Conservation (phyloP, 2,113 vertebrate species). For the Taxidea taxus region DNA sequence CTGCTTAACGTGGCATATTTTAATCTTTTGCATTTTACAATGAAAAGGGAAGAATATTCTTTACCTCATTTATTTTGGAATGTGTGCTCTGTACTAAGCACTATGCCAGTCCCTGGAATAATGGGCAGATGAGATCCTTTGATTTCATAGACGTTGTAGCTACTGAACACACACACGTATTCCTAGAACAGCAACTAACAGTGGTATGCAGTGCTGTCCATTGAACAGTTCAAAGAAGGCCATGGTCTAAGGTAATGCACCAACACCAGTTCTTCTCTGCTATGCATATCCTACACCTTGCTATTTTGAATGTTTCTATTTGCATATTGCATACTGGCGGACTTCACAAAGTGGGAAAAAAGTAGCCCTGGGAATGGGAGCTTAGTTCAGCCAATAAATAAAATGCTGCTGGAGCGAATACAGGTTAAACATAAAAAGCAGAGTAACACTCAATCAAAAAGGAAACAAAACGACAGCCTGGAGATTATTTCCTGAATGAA, state of each 20-base stretch:
- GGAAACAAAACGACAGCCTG: neutral
- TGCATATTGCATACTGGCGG: neutral
- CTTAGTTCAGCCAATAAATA: slow-evolving; percentile 27
- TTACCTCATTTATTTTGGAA: neutral
- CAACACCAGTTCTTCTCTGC: neutral
- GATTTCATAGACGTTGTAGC: neutral
- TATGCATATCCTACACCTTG: neutral
- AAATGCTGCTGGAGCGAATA: slow-evolving; percentile 20
- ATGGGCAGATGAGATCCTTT: neutral
- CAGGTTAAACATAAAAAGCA: slow-evolving; percentile 43
- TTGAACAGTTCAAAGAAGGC: neutral
- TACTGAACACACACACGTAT: neutral
- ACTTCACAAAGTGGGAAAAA: neutral
- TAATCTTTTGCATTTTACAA: neutral
- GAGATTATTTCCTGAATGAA: slow-evolving; percentile 56
- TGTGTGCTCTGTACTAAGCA: neutral
- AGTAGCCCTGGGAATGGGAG: neutral
- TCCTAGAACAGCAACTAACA: neutral
- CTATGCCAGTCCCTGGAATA: neutral
- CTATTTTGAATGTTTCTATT: neutral
- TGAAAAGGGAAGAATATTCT: neutral
- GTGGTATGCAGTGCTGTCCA: neutral
- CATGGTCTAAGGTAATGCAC: neutral
- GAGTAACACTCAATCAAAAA: slow-evolving; percentile 45
- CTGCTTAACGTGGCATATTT: neutral